These are phyloP conservation scores for Tychaedon coryphoeus DNA, from an alignment of 2,113 vertebrate genomes.

Conservation along the genomic window DNA sequence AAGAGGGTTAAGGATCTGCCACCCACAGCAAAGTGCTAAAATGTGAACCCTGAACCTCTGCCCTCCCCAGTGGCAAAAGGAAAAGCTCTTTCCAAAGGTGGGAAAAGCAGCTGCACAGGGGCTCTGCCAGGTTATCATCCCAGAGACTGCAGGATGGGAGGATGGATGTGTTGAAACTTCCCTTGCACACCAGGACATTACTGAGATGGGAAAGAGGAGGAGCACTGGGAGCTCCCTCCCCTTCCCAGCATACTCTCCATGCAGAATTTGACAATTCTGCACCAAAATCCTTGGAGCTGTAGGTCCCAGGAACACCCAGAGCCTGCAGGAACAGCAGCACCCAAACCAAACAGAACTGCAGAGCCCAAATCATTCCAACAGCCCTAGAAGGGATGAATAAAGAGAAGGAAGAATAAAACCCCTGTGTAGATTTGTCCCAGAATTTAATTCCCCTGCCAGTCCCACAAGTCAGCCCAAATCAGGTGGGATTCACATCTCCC, in stretches of 20 bases:
- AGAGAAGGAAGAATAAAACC: not conserved
- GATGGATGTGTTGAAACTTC: not conserved
- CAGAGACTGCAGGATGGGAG: not conserved
- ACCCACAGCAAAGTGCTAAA: not conserved
- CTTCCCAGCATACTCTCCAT: accelerated
- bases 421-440: not conserved
- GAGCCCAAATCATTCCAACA: accelerated
- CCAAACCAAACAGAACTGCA: not conserved
- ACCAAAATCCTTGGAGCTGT: not conserved
- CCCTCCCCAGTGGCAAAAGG: not conserved
- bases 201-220: not conserved
- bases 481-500: not conserved
- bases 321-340: not conserved
- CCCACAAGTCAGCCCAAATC: not conserved
- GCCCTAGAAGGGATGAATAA: not conserved
- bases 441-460: not conserved
- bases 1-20: not conserved
- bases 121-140: accelerated
- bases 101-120: accelerated
- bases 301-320: not conserved
- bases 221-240: not conserved
- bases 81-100: not conserved
- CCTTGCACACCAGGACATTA: not conserved
- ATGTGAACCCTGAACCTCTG: not conserved
- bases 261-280: not conserved